Base-by-base conservation (phyloP, 2,113 vertebrate genomes). In the Neolamprologus variostigma region DNA sequence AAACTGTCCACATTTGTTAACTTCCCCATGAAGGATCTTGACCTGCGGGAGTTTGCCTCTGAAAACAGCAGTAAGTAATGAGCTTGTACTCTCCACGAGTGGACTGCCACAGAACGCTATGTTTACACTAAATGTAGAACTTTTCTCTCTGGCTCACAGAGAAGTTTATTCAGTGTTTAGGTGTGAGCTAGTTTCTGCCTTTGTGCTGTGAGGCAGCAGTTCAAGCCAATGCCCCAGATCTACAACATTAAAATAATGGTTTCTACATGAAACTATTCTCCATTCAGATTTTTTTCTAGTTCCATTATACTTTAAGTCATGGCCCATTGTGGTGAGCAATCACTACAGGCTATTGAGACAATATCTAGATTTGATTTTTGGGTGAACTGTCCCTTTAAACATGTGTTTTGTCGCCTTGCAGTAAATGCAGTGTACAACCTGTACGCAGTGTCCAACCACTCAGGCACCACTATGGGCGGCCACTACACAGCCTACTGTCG, bases 401-500 rank as follows among this genome's bases (percentile, higher is more conserved):
- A 5, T 73, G 8, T n/a, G 23, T 87, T 33, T 4, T 85, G 13
- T 89, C 12, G 19, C 35, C 5, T 79, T 50, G 16, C 94, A 99
- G 98, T 97, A 83, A 97, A 98, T 4, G 96, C 98, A 19, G 95
- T 98, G 93, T 99, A 99, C 96, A 99, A 97, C 96, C 97, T 99
- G 93, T 99, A 99, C 1, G 98, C 98, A 9, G 97, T 99, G 96
- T 99, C 99, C 95, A 99, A 99, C 94, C 99, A 99, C 97, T 99
- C 98, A 83, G 99, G 99, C 94, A 99, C 99, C 93, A 99, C 99
- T 57, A 98, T 99, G 98, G 98, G 99, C 2, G 98, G 99, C 71
- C 99, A 99, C 93, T 99, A 99, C 95, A 99, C 98, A 6, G 98
- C 98, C 83, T 99, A 98, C 95, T 99, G 99, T 96, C 97, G 98